Base-by-base conservation (phyloP, 2,888 invertebrate genomes). In the Campopleginae sp. region DNA sequence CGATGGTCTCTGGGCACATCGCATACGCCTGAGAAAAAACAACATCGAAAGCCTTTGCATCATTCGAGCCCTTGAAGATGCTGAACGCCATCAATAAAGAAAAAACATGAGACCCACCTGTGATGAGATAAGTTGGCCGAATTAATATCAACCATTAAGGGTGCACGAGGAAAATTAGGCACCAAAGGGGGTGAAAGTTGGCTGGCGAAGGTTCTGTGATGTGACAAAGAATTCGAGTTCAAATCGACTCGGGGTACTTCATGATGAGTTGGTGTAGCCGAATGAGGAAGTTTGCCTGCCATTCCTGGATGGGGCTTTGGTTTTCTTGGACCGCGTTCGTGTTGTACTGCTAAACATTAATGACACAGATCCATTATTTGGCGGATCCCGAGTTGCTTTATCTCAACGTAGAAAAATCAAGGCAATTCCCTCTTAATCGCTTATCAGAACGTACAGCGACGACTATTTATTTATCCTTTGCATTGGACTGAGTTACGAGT, bases 301-400 rank as follows among this genome's bases (percentile, higher is more conserved):
- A 91, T 90, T 65, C 54, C 93, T 89, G 86, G 94, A 92, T 97
- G 97, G 86, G 96, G 94, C 94, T 99, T 98, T 7, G 98, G 98
- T 94, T 98, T 98, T 84, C 99, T 96, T 0, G 99, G 99, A 8
- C 99, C 99, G 66, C 99, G 96, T 94, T 99, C 99, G 94, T 99
- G 99, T 94, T 99, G 99, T 86, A 99, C 99, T 93, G 99, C 99
- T 99, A 95, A 82, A 95, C 94, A 88, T 88, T 80, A 84, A 85
- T 85, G 78, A 84, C 80, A 85, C 80, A 70, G 80, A 72, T 63
- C 61, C 68, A 83, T 87, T 84, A 86, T 85, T 86, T 77, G 63
- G 54, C 51, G 44, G 12, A 19, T 38, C 38, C 10, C 12, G 83
- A 71, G 54, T 10, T 3, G 23, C 54, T 10, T 54, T 23, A 19